phyloP scores from a whole-genome alignment of 2,888 invertebrate species.

The Amblyteles armatorius region DNA sequence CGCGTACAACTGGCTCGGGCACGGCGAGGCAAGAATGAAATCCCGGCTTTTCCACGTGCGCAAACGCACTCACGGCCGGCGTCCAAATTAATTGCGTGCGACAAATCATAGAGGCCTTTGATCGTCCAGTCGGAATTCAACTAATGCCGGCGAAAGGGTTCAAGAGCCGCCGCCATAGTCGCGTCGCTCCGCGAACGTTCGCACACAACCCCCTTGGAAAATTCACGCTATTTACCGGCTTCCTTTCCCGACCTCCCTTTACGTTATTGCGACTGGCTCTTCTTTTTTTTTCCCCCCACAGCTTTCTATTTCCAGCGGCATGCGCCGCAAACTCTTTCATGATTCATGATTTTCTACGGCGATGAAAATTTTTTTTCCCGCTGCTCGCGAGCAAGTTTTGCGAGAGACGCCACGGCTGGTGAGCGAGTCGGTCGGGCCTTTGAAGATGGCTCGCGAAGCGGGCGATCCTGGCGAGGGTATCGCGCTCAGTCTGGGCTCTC shows the following conservation, averaged over 20 bases:
- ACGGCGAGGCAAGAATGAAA: constrained; percentile 9
- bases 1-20: not conserved
- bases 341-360: not conserved
- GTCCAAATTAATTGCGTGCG: constrained; percentile 66
- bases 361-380: not conserved
- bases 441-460: not conserved
- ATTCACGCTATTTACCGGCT: not conserved
- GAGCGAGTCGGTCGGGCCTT: constrained; percentile 3
- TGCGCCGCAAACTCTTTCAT: constrained; percentile 5
- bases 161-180: constrained; percentile 8
- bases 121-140: constrained; percentile 63
- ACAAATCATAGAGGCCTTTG: constrained; percentile 66
- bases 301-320: not conserved
- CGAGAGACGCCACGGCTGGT: not conserved
- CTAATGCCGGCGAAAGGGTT: constrained; percentile 42
- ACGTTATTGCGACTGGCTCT: not conserved
- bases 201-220: not conserved
- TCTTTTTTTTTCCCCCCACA: not conserved
- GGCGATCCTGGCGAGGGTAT: too few species aligned
- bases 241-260: constrained; percentile 2
- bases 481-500: not conserved
- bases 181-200: not conserved
- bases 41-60: constrained; percentile 14
- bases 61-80: constrained; percentile 8
- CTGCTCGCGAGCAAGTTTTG: not conserved